Evolutionary conservation across 2,113 vertebrate species (phyloP), one percentile per base, ranked within the genome.

Genomic region (Dipodomys spectabilis): DNA sequence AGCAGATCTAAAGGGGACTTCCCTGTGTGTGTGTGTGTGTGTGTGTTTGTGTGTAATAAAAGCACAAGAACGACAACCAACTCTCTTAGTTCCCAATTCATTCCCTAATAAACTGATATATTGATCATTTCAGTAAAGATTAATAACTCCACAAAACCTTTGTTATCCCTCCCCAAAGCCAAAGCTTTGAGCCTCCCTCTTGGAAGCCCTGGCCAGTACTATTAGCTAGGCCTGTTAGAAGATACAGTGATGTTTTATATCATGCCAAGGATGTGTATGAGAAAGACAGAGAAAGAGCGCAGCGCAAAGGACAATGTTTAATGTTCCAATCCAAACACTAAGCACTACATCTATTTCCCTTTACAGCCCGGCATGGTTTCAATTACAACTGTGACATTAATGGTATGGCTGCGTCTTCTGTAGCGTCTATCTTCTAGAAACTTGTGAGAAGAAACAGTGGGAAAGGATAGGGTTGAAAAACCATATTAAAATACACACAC

Each of bases 401-500:
- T 87, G 95, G 95, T 88, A 97, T 86, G 91, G 97, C 96, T 96
- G 92, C 71, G 93, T 97, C 94, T 98, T 97, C 95, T 89, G 87
- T 32, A 97, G 93, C 95, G 92, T 97, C 97, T 97, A 98, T 96
- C 97, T 82, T 96, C 93, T 92, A 96, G 97, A 94, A 60, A 88
- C 96, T 97, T 97, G 30, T 97, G 97, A 97, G 94, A 98, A 97
- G 97, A 97, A 97, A 96, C 94, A 97, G 96, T 95, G 96, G 96
- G 95, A 97, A 97, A 97, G 97, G 97, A 96, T 88, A 91, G 95
- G 92, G 96, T 96, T 97, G 97, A 97, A 96, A 96, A 79, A 67
- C 35, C 95, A 96, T 95, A 98, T 16, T 97, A 88, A 95, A 95
- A 93, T 82, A 95, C 0, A 57, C 4, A 57, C 15, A 57, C 4